These are phyloP conservation scores for Halesus radiatus DNA, from an alignment of 1,140 invertebrate species.

Conservation along the genomic window DNA sequence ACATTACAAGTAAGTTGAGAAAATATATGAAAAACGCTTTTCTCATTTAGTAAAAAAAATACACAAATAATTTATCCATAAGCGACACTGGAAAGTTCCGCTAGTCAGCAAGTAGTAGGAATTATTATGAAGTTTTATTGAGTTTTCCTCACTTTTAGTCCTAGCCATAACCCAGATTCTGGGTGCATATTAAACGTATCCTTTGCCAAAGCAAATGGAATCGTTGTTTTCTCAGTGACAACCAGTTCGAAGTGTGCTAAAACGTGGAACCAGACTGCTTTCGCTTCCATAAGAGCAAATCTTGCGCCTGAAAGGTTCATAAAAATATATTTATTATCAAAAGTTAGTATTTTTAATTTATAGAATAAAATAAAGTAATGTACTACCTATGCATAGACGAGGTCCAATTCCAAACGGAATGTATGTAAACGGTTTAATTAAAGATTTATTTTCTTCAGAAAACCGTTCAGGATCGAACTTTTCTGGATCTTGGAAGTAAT, in stretches of 20 bases:
- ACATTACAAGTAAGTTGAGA: too few species aligned
- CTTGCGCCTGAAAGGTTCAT: conserved; percentile 48
- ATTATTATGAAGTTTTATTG: neutral
- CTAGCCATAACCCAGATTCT: conserved; percentile 60
- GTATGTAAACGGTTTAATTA: conserved; percentile 62
- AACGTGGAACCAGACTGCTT: conserved; percentile 60
- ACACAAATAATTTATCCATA: too few species aligned
- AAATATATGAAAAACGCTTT: too few species aligned
- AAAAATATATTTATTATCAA: too few species aligned
- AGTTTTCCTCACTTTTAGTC: conserved; percentile 54
- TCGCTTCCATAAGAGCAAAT: conserved; percentile 64
- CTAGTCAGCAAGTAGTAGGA: too few species aligned
- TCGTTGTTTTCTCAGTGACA: conserved; percentile 56
- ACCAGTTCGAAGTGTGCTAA: conserved; percentile 60
- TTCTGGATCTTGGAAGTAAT: conserved; percentile 50
- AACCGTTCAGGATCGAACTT: conserved; percentile 67
- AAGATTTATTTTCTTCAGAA: conserved; percentile 59
- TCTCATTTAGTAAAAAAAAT: too few species aligned
- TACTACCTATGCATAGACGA: conserved; percentile 59
- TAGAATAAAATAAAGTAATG: neutral
- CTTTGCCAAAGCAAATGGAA: conserved; percentile 57
- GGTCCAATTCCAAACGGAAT: conserved; percentile 71
- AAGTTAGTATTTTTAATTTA: neutral
- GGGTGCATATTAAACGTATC: conserved; percentile 57
- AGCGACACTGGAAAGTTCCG: too few species aligned